Evolutionary conservation across 2,797 vertebrate genomes (phyloP).

Genomic region (Melanotaenia trifasciata): DNA sequence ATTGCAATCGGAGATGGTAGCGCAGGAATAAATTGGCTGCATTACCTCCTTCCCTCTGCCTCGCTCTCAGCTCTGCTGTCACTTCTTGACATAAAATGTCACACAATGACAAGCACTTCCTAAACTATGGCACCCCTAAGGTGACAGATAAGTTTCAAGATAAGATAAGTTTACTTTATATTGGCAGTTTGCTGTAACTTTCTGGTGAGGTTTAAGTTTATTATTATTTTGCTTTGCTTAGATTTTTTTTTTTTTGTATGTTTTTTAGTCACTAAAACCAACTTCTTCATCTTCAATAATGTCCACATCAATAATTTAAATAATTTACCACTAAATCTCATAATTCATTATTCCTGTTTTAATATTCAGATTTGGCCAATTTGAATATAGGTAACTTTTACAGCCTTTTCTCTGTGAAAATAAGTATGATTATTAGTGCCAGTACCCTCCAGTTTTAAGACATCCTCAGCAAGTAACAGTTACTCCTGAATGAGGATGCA

Average conservation of each 20-base stretch:
- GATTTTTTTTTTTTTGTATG: conserved; percentile 5
- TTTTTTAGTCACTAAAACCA: conserved; percentile 12
- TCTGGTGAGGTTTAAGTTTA: conserved; percentile 10
- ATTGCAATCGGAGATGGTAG: conserved; percentile 52
- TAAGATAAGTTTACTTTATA: neutral
- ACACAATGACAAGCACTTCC: conserved; percentile 26
- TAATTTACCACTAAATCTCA: conserved; percentile 5
- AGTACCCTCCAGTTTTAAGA: neutral
- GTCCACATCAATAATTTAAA: conserved; percentile 31
- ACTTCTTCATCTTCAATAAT: conserved; percentile 18
- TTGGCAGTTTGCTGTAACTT: neutral
- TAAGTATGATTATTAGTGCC: too few relatives aligned
- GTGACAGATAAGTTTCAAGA: too few relatives aligned
- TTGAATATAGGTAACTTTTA: neutral
- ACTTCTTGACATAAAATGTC: conserved; percentile 56
- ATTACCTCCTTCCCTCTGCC: conserved; percentile 35
- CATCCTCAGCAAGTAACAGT: neutral
- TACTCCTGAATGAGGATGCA: too few relatives aligned
- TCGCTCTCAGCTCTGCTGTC: conserved; percentile 46
- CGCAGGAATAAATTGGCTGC: conserved; percentile 61
- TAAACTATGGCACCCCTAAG: conserved; percentile 1
- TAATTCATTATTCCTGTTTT: neutral
- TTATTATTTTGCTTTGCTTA: neutral
- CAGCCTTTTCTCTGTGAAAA: too few relatives aligned
- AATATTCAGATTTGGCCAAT: neutral